A percentile compares a stretch with the other conserved stretches of the same genome.
Evolutionary conservation across 2,888 invertebrate species (phyloP).

Genomic region (Molorchus minor): DNA sequence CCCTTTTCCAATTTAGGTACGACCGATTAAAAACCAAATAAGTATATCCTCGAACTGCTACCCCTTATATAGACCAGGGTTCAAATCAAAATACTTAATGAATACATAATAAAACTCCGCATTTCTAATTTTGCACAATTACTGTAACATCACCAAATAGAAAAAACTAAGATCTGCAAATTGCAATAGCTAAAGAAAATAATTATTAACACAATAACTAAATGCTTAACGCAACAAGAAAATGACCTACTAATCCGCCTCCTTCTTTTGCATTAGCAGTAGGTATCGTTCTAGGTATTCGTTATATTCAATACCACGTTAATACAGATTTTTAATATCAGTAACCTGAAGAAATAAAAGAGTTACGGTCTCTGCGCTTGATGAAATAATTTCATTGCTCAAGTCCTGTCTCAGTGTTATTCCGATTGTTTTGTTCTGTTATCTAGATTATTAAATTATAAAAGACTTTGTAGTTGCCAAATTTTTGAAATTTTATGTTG

Average conservation of each 20-base stretch:
- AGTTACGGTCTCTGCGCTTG: conserved; percentile 7
- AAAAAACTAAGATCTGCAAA: background rate
- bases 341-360: conserved; percentile 6
- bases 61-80: no score
- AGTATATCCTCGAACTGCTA: no score
- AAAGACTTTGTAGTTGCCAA: no score
- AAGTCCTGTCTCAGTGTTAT: background rate
- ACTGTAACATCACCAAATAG: background rate
- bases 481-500: no score
- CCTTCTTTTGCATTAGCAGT: background rate
- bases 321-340: conserved; percentile 9
- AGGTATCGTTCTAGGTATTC: no score
- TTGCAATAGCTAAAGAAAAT: no score
- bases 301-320: no score
- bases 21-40: no score
- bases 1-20: no score
- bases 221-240: conserved; percentile 10
- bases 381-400: conserved; percentile 20
- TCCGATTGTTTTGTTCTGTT: background rate
- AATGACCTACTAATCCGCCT: conserved; percentile 15
- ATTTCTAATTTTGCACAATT: background rate
- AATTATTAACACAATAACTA: no score
- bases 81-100: no score
- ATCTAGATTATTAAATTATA: no score
- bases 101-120: background rate